phyloP scores from a whole-genome alignment of 2,113 vertebrate species.

The Ranitomeya imitator region DNA sequence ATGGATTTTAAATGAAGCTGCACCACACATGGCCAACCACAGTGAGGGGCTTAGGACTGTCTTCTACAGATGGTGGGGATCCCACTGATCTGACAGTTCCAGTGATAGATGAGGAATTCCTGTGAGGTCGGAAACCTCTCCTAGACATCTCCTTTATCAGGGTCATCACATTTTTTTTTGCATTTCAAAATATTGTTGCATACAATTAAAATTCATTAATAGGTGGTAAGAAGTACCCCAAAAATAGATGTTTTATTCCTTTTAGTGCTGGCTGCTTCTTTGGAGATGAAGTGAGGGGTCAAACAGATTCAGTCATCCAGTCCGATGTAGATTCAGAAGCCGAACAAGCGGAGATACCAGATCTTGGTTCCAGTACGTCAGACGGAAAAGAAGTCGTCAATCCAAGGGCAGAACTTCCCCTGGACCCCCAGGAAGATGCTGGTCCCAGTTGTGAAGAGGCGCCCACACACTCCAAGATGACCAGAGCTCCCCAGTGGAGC shows the following conservation, averaged over 20 bases:
- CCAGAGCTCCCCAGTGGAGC: slow-evolving; percentile 82
- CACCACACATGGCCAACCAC: no score
- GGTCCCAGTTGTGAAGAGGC: slow-evolving; percentile 47
- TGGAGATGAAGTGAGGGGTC: slow-evolving; percentile 83
- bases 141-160: no score
- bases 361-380: not conserved
- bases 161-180: no score
- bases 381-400: not conserved
- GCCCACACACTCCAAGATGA: slow-evolving; percentile 54
- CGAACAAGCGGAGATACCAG: slow-evolving; percentile 62
- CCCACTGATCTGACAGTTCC: no score
- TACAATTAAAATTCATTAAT: no score
- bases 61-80: no score
- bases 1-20: no score
- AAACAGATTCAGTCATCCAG: slow-evolving; percentile 69
- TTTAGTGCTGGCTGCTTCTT: slow-evolving; percentile 93
- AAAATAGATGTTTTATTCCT: slow-evolving; percentile 10
- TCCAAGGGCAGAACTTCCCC: slow-evolving; percentile 25
- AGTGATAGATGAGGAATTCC: no score
- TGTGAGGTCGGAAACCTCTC: no score
- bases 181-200: no score
- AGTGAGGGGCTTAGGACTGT: no score
- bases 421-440: slow-evolving; percentile 51
- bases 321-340: slow-evolving; percentile 79
- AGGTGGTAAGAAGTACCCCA: no score